Percentiles rank a stretch among this genome's conserved stretches.
Conservation (phyloP, 2,888 invertebrate species). For the Eumacrocentrus americanus region DNA sequence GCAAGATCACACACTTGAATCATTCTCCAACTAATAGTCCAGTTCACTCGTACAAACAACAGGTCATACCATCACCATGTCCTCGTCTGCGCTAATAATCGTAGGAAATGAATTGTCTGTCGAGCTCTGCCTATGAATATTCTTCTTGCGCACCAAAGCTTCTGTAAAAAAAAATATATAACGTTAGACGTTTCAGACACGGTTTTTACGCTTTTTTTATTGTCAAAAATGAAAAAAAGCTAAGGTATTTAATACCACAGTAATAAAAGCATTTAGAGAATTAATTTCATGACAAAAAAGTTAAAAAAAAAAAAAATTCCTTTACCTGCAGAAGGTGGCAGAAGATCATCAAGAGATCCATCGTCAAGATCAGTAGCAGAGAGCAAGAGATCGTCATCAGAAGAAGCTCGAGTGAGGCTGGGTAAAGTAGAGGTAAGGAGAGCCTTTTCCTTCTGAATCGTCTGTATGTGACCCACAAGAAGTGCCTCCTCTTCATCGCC, state of each 20-base stretch:
- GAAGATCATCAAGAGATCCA: constrained; percentile 66
- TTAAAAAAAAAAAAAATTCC: too few relatives aligned
- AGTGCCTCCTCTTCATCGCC: constrained; percentile 77
- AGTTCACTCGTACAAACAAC: constrained; percentile 34
- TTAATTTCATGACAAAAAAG: too few relatives aligned
- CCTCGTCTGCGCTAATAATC: constrained; percentile 58
- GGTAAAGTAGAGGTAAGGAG: constrained; percentile 80
- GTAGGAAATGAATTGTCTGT: constrained; percentile 57
- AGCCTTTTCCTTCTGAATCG: constrained; percentile 82
- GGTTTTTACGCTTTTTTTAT: constrained; percentile 26
- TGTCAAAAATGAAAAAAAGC: too few relatives aligned
- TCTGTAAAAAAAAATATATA: constrained; percentile 45
- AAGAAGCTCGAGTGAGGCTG: constrained; percentile 80
- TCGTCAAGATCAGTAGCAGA: constrained; percentile 79
- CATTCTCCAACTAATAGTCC: neutral
- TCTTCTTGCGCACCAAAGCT: constrained; percentile 56
- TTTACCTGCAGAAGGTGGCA: constrained; percentile 56
- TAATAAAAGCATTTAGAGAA: too few relatives aligned
- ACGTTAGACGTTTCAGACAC: too few relatives aligned
- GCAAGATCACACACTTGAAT: neutral
- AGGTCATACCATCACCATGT: constrained; percentile 61
- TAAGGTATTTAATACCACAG: too few relatives aligned
- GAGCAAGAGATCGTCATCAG: constrained; percentile 85
- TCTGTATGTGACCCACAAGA: constrained; percentile 78
- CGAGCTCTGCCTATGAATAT: constrained; percentile 58